Evolutionary conservation across 2,888 invertebrate genomes (phyloP).

Genomic region (Trichopria drosophilae): DNA sequence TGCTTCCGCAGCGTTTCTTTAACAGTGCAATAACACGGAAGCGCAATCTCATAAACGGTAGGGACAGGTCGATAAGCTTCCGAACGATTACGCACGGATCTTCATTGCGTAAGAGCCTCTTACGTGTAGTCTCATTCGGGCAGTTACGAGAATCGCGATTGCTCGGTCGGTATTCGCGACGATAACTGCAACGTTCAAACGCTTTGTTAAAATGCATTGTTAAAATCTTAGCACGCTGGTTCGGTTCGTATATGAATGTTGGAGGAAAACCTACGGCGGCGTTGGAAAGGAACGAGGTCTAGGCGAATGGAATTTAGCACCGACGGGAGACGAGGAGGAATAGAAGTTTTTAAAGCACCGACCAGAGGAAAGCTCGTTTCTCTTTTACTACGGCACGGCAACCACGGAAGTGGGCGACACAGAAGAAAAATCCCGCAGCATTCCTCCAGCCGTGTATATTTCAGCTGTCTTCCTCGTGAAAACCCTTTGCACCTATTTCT

Average conservation of each 20-base stretch:
- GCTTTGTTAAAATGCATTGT: too few species aligned
- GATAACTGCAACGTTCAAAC: too few species aligned
- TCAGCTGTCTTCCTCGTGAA: slow-evolving; percentile 3
- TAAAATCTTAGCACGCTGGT: too few species aligned
- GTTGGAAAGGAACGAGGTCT: slow-evolving; percentile 9
- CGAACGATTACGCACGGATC: slow-evolving; percentile 6
- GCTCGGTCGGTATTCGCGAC: too few species aligned
- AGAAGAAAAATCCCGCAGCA: slow-evolving; percentile 32
- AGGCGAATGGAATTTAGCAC: slow-evolving; percentile 11
- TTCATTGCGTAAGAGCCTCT: slow-evolving; percentile 15
- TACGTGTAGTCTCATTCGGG: slow-evolving; percentile 9
- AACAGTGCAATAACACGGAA: slow-evolving; percentile 12
- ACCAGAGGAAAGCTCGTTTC: slow-evolving; percentile 33
- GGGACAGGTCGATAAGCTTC: slow-evolving; percentile 4
- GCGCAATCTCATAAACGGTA: slow-evolving; percentile 8
- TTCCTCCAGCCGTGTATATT: slow-evolving; percentile 28
- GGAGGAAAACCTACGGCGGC: neutral
- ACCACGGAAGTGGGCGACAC: slow-evolving; percentile 1
- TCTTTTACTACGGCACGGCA: slow-evolving; percentile 23
- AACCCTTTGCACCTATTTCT: slow-evolving; percentile 17
- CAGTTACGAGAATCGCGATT: too few species aligned
- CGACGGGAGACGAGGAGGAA: neutral
- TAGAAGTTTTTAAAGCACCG: slow-evolving; percentile 13
- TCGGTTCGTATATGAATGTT: too few species aligned
- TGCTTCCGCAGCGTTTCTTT: too few species aligned